These are phyloP conservation scores for Macroramphosus scolopax DNA, from an alignment of 2,797 vertebrate genomes.

Conservation along the genomic window DNA sequence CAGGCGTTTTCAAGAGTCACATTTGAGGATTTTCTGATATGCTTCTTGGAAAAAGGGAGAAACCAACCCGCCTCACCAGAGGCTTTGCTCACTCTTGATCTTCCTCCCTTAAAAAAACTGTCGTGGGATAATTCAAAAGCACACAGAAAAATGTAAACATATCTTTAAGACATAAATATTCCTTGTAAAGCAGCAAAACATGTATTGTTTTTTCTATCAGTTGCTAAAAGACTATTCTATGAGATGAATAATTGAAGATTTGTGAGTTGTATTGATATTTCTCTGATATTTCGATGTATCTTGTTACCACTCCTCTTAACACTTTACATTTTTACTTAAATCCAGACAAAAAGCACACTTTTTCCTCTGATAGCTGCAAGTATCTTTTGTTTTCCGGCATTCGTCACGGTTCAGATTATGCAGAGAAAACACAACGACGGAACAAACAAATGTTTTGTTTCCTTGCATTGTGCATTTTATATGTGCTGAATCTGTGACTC, in stretches of 20 bases:
- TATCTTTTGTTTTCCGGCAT: conserved; percentile 52
- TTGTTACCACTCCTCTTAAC: conserved; percentile 79
- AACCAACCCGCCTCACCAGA: conserved; percentile 42
- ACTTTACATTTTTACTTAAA: conserved; percentile 67
- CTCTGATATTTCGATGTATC: conserved; percentile 81
- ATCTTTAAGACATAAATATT: conserved; percentile 70
- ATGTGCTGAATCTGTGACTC: conserved; percentile 72
- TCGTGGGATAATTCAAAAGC: conserved; percentile 67
- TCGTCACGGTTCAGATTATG: conserved; percentile 61
- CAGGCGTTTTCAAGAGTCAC: conserved; percentile 38
- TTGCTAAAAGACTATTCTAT: conserved; percentile 78
- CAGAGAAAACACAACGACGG: conserved; percentile 63
- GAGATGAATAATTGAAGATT: conserved; percentile 77
- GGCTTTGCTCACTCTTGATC: conserved; percentile 47
- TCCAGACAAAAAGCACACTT: conserved; percentile 65
- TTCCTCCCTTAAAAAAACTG: conserved; percentile 45
- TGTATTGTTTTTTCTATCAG: conserved; percentile 78
- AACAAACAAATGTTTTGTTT: conserved; percentile 63
- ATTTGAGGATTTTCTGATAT: conserved; percentile 50
- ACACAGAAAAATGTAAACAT: conserved; percentile 69
- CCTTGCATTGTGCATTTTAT: conserved; percentile 73
- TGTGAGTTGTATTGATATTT: conserved; percentile 86
- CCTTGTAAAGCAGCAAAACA: conserved; percentile 79
- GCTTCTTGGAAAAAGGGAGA: conserved; percentile 37
- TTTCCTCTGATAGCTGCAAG: conserved; percentile 63